Conservation (phyloP, 2,888 invertebrate genomes). For the Lepidochitona cinerea region DNA sequence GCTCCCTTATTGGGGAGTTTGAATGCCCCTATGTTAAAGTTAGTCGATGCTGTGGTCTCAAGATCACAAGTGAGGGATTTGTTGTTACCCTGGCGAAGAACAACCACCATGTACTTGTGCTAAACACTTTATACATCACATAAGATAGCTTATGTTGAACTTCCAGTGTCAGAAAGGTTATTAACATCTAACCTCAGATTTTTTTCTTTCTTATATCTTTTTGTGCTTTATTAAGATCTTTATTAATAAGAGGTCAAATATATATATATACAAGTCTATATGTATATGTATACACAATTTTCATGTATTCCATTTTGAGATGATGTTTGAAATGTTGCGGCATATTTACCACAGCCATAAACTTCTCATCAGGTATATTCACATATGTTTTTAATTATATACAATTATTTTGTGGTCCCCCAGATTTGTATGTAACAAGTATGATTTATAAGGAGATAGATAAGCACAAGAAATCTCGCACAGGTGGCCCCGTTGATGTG, state of each 20-base stretch:
- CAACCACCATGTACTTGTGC: conserved; percentile 97
- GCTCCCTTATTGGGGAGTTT: conserved; percentile 80
- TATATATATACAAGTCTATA: conserved; percentile 3
- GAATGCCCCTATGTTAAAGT: conserved; percentile 99
- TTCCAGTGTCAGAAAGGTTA: neutral
- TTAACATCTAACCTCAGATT: neutral
- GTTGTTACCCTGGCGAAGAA: conserved; percentile 93
- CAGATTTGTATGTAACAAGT: neutral
- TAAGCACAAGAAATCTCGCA: conserved; percentile 7
- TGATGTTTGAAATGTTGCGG: conserved; percentile 4
- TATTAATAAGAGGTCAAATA: neutral
- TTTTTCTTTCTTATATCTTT: neutral
- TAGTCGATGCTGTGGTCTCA: conserved; percentile 96
- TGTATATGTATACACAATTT: conserved; percentile 8
- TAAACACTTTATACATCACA: conserved; percentile 73
- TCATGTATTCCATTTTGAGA: conserved; percentile 9
- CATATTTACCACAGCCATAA: conserved; percentile 8
- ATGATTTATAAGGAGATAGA: neutral
- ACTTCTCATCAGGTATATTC: conserved; percentile 6
- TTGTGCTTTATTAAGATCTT: conserved; percentile 7
- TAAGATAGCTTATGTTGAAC: conserved; percentile 27
- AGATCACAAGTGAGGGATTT: conserved; percentile 97
- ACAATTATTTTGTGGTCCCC: conserved; percentile 8
- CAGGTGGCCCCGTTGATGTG: neutral
- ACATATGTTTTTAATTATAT: conserved; percentile 7